phyloP scores from a whole-genome alignment of 2,888 invertebrate genomes.

The Lissonota sp. region DNA sequence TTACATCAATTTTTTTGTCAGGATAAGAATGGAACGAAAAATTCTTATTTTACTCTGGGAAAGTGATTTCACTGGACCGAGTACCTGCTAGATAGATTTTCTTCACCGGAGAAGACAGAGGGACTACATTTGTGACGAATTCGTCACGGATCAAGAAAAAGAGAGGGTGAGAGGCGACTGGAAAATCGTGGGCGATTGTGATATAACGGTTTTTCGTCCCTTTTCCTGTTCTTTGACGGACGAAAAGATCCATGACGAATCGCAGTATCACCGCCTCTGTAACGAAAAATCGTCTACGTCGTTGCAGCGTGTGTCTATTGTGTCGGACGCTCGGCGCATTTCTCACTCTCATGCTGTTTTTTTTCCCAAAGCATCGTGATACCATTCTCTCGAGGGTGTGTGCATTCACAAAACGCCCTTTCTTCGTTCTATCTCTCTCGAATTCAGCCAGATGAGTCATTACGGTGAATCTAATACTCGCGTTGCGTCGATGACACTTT shows the following conservation, averaged over 20 bases:
- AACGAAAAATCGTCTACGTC: conserved; percentile 51
- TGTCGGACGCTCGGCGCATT: conserved; percentile 2
- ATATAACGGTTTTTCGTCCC: conserved; percentile 62
- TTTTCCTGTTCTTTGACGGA: conserved; percentile 57
- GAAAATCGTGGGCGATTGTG: conserved; percentile 53
- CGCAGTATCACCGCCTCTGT: conserved; percentile 72
- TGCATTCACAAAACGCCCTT: conserved; percentile 1
- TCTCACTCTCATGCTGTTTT: neutral
- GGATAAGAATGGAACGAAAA: neutral
- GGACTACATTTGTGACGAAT: conserved; percentile 13
- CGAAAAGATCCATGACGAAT: conserved; percentile 77
- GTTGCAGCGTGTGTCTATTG: conserved; percentile 21
- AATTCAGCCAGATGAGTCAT: conserved; percentile 37
- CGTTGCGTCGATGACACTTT: conserved; percentile 31
- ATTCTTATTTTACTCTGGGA: neutral
- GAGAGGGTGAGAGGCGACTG: neutral
- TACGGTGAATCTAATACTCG: conserved; percentile 19
- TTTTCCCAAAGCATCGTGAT: conserved; percentile 21
- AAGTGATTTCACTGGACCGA: too few species aligned
- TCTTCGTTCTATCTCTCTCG: neutral
- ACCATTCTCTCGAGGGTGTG: conserved; percentile 21
- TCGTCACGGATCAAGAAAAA: neutral
- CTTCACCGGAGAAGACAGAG: neutral
- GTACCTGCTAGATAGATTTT: neutral
- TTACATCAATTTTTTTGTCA: neutral